These are phyloP conservation scores for Lepus timidus DNA, from an alignment of 2,113 vertebrate species.

Conservation along the genomic window DNA sequence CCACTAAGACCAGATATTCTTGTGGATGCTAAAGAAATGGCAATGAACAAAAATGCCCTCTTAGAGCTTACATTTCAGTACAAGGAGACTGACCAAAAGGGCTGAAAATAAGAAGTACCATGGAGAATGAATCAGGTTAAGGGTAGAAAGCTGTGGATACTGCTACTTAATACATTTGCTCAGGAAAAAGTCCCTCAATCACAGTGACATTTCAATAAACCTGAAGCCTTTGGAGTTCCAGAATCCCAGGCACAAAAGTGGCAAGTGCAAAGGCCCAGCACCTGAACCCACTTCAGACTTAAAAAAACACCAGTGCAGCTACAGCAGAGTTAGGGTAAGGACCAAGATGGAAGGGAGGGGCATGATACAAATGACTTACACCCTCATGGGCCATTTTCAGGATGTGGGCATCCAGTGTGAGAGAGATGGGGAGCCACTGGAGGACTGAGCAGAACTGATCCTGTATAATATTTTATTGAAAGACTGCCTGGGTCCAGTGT, in stretches of 20 bases:
- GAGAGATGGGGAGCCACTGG: background rate
- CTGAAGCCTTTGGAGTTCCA: background rate
- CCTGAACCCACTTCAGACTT: background rate
- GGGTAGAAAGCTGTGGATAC: background rate
- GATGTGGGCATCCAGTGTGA: background rate
- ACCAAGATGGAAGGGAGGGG: background rate
- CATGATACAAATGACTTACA: background rate
- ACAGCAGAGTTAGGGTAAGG: background rate
- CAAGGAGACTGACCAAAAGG: background rate
- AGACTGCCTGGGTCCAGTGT: background rate
- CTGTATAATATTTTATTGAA: background rate
- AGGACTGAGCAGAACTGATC: background rate
- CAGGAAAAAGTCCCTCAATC: background rate
- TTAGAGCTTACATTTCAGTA: background rate
- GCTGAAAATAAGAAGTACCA: background rate
- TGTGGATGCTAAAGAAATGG: background rate
- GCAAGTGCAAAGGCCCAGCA: background rate
- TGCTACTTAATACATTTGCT: background rate
- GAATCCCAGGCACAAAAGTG: slow-evolving; percentile 17
- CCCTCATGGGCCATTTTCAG: background rate
- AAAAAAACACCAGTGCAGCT: background rate
- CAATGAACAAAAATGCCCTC: background rate
- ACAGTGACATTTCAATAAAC: background rate
- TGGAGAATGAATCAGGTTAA: background rate
- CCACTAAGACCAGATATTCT: background rate